A percentile compares a stretch with the other conserved stretches of the same genome.
These are phyloP conservation scores for Anoplophora glabripennis DNA, from an alignment of 1,140 invertebrate species.

Conservation along the genomic window DNA sequence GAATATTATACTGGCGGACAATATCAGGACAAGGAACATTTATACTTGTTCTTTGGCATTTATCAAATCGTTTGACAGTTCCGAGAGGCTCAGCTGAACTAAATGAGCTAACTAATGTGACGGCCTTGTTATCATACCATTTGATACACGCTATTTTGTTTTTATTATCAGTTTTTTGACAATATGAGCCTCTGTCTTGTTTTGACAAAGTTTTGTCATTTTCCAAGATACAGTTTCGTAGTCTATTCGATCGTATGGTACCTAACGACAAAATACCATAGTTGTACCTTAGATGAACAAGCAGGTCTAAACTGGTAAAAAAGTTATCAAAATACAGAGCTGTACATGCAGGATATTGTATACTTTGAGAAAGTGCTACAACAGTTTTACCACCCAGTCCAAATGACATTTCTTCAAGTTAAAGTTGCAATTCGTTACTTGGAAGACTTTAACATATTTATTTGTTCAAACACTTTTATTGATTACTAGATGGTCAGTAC, in stretches of 20 bases:
- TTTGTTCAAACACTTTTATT: no score
- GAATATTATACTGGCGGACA: conserved; percentile 48
- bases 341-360: conserved; percentile 13
- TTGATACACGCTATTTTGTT: conserved; percentile 40
- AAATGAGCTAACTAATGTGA: conserved; percentile 48
- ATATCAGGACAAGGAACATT: conserved; percentile 47
- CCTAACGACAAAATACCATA: conserved; percentile 34
- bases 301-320: conserved; percentile 23
- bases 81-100: conserved; percentile 39
- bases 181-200: conserved; percentile 40
- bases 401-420: no score
- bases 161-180: conserved; percentile 11
- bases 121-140: conserved; percentile 51
- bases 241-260: conserved; percentile 31
- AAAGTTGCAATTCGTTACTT: no score
- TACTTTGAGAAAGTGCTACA: conserved; percentile 21
- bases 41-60: conserved; percentile 36
- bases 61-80: conserved; percentile 39
- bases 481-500: no score
- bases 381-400: conserved; percentile 25
- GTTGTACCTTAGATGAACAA: conserved; percentile 24
- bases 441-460: no score
- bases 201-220: conserved; percentile 45
- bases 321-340: conserved; percentile 34
- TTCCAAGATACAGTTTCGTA: conserved; percentile 35